These are phyloP conservation scores for Furnarius figulus DNA, from an alignment of 2,113 vertebrate genomes.

Conservation along the genomic window DNA sequence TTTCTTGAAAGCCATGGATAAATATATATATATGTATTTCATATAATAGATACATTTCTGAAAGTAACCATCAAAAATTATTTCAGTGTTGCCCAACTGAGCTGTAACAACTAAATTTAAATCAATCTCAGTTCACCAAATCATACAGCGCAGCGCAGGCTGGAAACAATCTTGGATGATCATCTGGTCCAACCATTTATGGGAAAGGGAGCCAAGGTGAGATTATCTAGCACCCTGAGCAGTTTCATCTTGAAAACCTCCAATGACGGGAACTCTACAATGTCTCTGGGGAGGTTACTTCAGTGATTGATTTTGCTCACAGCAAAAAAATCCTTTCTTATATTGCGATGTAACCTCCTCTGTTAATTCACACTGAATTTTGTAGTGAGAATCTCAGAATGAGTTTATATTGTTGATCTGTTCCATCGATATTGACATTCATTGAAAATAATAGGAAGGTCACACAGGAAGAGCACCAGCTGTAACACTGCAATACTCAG, in stretches of 20 bases:
- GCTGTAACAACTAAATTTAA: background rate
- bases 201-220: background rate
- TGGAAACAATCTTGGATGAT: background rate
- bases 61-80: background rate
- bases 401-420: background rate
- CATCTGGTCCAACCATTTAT: background rate
- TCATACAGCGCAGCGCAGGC: background rate
- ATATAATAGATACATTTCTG: background rate
- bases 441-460: background rate
- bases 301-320: background rate
- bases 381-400: background rate
- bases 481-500: background rate
- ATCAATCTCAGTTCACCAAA: background rate
- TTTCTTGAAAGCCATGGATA: background rate
- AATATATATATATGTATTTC: background rate
- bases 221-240: background rate
- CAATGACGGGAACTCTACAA: background rate
- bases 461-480: background rate
- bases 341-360: background rate
- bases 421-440: background rate
- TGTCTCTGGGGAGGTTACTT: fast-evolving
- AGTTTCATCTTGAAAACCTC: background rate
- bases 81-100: background rate
- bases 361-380: background rate
- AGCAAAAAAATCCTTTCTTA: background rate